A percentile compares a stretch with the other conserved stretches of the same genome.
Evolutionary conservation across 2,888 invertebrate genomes (phyloP).

Genomic region (Leucoma salicis): DNA sequence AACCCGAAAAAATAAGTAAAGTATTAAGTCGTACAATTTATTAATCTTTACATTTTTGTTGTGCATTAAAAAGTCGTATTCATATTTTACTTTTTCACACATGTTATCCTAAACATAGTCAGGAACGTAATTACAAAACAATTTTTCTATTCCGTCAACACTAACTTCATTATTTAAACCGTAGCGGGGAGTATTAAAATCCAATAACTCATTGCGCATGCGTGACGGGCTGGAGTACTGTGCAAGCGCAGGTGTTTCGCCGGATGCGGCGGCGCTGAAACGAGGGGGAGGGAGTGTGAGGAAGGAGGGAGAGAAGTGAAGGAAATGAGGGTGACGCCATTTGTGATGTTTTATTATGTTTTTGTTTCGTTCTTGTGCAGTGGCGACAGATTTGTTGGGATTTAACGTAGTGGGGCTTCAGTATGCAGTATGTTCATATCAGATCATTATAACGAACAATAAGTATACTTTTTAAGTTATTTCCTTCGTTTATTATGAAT

Average conservation of each 20-base stretch:
- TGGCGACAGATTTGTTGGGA: slow-evolving; percentile 34
- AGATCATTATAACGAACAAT: too few species aligned
- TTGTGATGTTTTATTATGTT: slow-evolving; percentile 36
- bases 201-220: slow-evolving; percentile 58
- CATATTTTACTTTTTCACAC: too few species aligned
- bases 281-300: slow-evolving; percentile 22
- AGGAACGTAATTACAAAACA: slow-evolving; percentile 27
- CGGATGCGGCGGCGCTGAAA: slow-evolving; percentile 69
- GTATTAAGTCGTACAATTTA: too few species aligned
- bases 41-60: too few species aligned
- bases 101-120: slow-evolving; percentile 18
- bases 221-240: slow-evolving; percentile 34
- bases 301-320: slow-evolving; percentile 22
- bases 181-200: slow-evolving; percentile 69
- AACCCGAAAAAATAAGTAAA: too few species aligned
- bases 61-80: too few species aligned
- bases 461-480: too few species aligned
- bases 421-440: too few species aligned
- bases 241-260: slow-evolving; percentile 75
- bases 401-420: slow-evolving; percentile 20
- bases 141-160: slow-evolving; percentile 61
- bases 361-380: slow-evolving; percentile 29
- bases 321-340: slow-evolving; percentile 48
- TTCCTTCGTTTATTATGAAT: too few species aligned
- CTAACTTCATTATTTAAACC: slow-evolving; percentile 62